Evolutionary conservation across 2,113 vertebrate species (phyloP), one percentile per base, ranked within the genome.

Genomic region (Amazona guildingii): DNA sequence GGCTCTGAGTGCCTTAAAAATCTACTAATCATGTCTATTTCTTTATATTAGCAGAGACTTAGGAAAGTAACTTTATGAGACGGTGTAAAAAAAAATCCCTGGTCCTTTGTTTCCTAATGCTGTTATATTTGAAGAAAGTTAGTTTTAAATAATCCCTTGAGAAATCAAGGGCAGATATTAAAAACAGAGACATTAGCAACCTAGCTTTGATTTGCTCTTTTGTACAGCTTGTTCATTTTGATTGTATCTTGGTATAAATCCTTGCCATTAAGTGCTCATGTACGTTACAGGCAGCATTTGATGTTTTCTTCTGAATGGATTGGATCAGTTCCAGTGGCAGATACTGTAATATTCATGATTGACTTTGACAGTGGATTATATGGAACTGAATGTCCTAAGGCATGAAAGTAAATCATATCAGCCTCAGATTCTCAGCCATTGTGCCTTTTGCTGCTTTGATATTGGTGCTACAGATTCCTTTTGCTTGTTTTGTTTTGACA

Each of bases 291-390:
- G 86, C 64, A 92, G 24, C 51, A 91, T 88, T 88, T 59, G 66
- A 88, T 96, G 33, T 90, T 95, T 94, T 87, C 55, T 96, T 88
- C 46, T 49, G 93, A 95, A 97, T 95, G 91, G 55, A 90, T 86
- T 95, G 75, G 49, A 91, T 88, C 70, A 0, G 31, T 70, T 81
- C 94, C 93, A 93, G 66, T 69, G 70, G 86, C 81, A 92, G 86
- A 91, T 93, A 94, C 72, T 91, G 79, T 95, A 93, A 81, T 97
- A 91, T 66, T 96, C 94, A 80, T 94, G 90, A 96, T 96, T 87
- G 83, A 64, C 88, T 97, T 96, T 84, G 85, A 88, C 89, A 94
- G 86, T 94, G 74, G 66, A 73, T 90, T 76, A 59, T 76, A 39
- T 94, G 88, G 80, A 92, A 88, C 82, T 88, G 84, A 95, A 63